Base-by-base conservation (phyloP, 2,113 vertebrate species). In the Planiliza haematocheilus region DNA sequence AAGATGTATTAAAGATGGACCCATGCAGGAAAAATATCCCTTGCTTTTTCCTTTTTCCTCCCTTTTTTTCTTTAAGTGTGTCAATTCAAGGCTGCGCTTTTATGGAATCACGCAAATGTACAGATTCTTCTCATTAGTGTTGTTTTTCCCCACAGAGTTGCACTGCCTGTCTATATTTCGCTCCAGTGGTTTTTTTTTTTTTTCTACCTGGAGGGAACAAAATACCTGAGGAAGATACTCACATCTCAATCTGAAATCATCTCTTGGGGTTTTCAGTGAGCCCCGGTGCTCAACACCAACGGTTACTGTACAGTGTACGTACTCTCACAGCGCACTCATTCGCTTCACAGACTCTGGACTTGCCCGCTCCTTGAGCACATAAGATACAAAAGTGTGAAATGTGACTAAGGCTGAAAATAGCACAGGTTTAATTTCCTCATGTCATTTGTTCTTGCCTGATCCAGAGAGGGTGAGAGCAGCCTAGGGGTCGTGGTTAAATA, bases 361-460 rank as follows among this genome's bases (percentile, higher is more conserved):
- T n/a, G 24, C 64, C 49, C 39, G n/a, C 34, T 46, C 53, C 42
- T 30, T 74, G 38, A 65, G 77, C 59, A 74, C 14, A 64, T 55
- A 41, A 78, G 42, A 52, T 62, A 42, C 66, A 61, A 74, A 74
- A 75, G 65, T 65, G 69, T 84, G 58, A 89, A 79, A 80, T 72
- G 78, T 85, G 80, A 74, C 65, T 53, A 46, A 55, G 69, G 65
- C 77, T 83, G 77, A 78, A 84, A 88, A 88, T 84, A 90, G 74
- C 62, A 66, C 58, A 57, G 62, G 39, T 86, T 91, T 88, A 66
- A 88, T 90, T 89, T 91, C 82, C 86, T 89, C 68, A 21, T 64
- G 75, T 88, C 84, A 90, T 91, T 91, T 89, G 84, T 91, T 85
- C 86, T 67, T 67, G 78, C 55, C 34, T 63, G 70, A 70, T 78